Percentiles rank a stretch among this genome's conserved stretches.
phyloP scores from a whole-genome alignment of 1,140 invertebrate genomes.

The Drosophila repletoides region DNA sequence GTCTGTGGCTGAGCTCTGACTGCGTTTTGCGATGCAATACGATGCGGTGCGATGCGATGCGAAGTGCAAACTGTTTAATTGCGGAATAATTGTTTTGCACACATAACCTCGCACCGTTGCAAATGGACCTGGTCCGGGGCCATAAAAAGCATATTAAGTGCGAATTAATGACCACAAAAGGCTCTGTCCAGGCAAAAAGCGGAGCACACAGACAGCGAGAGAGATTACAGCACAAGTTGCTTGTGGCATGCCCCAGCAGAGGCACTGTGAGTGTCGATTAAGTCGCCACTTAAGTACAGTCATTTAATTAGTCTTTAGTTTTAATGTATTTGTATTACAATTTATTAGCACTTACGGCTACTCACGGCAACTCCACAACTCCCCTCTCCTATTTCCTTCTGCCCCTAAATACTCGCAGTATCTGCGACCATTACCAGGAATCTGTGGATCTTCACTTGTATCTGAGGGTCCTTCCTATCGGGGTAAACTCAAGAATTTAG shows the following conservation, averaged over 20 bases:
- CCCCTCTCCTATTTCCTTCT: too few species aligned
- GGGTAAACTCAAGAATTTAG: too few species aligned
- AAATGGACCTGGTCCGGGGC: conserved; percentile 53
- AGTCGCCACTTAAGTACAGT: conserved; percentile 71
- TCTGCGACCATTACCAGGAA: conserved; percentile 46
- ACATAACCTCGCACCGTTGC: conserved; percentile 78
- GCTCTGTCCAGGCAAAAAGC: conserved; percentile 41
- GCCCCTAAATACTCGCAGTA: neutral
- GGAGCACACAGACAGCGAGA: conserved; percentile 31
- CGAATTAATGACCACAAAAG: conserved; percentile 81
- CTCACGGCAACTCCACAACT: conserved; percentile 49
- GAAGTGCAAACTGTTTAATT: conserved; percentile 81
- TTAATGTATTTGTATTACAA: conserved; percentile 81
- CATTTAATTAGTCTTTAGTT: conserved; percentile 81
- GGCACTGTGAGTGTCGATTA: conserved; percentile 55
- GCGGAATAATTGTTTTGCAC: conserved; percentile 81
- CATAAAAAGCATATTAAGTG: conserved; percentile 81
- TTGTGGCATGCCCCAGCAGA: conserved; percentile 31
- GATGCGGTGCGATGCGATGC: too few species aligned
- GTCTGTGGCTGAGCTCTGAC: conserved; percentile 6
- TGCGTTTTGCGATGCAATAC: too few species aligned
- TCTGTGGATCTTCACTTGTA: too few species aligned
- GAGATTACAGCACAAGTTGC: conserved; percentile 57
- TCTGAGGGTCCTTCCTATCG: too few species aligned
- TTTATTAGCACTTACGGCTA: conserved; percentile 70